Percentiles rank a stretch among this genome's conserved stretches.
phyloP scores from a whole-genome alignment of 2,113 vertebrate genomes.

The Phycodurus eques region DNA sequence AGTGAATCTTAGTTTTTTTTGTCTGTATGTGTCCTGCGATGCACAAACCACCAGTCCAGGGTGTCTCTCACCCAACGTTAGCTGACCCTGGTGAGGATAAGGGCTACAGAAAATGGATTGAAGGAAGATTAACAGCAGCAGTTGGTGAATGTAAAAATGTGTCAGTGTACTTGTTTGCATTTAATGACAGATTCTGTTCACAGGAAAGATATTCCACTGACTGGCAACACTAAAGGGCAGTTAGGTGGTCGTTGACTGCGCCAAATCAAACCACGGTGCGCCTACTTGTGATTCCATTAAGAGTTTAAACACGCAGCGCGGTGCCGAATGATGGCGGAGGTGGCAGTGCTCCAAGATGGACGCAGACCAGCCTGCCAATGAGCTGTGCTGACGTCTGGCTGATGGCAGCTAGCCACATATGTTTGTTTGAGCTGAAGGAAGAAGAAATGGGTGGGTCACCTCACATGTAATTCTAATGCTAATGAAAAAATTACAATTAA shows the following conservation, averaged over 20 bases:
- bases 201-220: not conserved
- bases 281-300: not conserved
- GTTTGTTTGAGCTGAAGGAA: not conserved
- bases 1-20: too few relatives aligned
- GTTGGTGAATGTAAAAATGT: not conserved
- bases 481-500: not conserved
- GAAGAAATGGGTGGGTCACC: not conserved
- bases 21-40: too few relatives aligned
- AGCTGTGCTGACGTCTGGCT: constrained; percentile 5
- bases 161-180: not conserved
- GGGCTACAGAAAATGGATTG: not conserved
- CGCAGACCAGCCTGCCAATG: not conserved
- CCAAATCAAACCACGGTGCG: not conserved
- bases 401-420: not conserved
- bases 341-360: constrained; percentile 2
- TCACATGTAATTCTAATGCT: not conserved
- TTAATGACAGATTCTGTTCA: not conserved
- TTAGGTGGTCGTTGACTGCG: not conserved
- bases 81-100: not conserved
- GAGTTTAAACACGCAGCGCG: constrained; percentile 3
- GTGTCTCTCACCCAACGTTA: not conserved
- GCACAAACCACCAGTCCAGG: too few relatives aligned
- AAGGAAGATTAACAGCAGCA: not conserved
- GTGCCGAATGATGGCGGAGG: constrained; percentile 3
- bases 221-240: not conserved